These are phyloP conservation scores for Corythornis leucogaster DNA, from an alignment of 2,797 vertebrate species.

Conservation along the genomic window DNA sequence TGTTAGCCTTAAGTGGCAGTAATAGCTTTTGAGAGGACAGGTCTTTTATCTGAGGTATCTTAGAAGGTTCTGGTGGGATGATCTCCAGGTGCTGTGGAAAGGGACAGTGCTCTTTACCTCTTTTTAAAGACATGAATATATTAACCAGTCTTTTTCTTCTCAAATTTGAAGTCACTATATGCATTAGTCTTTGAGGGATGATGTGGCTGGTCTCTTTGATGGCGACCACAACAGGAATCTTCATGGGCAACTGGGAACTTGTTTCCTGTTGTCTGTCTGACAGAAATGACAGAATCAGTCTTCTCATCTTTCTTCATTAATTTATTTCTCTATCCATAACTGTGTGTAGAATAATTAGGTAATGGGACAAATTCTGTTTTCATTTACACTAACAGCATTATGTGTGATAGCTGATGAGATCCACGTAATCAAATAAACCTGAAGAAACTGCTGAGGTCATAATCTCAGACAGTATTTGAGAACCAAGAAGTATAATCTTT, in stretches of 20 bases:
- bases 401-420: conserved; percentile 25
- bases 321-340: conserved; percentile 1
- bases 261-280: background rate
- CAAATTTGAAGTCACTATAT: background rate
- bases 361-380: conserved; percentile 34
- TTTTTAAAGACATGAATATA: background rate
- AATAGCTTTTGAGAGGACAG: background rate
- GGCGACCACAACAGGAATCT: background rate
- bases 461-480: background rate
- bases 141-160: background rate
- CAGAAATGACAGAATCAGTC: conserved; percentile 27
- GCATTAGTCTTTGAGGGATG: background rate
- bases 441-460: conserved; percentile 30
- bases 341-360: conserved; percentile 9
- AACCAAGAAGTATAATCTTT: background rate
- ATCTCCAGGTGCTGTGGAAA: background rate
- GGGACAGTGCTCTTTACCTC: background rate
- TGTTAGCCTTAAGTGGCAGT: background rate
- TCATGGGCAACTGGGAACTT: background rate
- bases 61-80: background rate
- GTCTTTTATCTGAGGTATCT: background rate
- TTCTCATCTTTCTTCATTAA: conserved; percentile 36
- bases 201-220: background rate
- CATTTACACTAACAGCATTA: conserved; percentile 22
- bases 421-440: conserved; percentile 42